Evolutionary conservation across 2,888 invertebrate genomes (phyloP).

Genomic region (Drosophila anceps): DNA sequence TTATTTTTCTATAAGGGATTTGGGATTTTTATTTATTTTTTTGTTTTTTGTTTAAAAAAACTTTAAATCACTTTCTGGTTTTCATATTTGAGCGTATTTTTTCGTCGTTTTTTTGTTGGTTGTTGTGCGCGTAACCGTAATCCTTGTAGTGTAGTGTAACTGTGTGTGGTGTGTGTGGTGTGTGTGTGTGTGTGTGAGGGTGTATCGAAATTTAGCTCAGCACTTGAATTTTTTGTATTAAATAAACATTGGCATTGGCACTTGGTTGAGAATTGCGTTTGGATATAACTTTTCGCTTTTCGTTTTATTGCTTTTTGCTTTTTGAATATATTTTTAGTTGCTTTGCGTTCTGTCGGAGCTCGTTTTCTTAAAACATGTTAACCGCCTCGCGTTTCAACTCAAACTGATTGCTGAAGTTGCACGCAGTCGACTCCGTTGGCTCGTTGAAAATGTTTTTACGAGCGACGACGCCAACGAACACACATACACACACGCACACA

Average conservation of each 20-base stretch:
- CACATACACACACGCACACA: conserved; percentile 32
- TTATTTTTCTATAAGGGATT: conserved; percentile 34
- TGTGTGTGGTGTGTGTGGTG: conserved; percentile 10
- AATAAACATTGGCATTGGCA: conserved; percentile 43
- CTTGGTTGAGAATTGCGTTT: conserved; percentile 42
- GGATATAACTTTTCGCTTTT: conserved; percentile 23
- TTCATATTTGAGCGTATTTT: conserved; percentile 75
- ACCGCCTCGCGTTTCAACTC: conserved; percentile 85
- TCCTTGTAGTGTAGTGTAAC: conserved; percentile 50
- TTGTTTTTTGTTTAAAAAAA: conserved; percentile 43
- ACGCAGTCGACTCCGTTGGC: conserved; percentile 84
- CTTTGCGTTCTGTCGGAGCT: conserved; percentile 67
- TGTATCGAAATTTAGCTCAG: conserved; percentile 38
- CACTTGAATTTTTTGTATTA: conserved; percentile 40
- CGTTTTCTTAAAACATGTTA: conserved; percentile 84
- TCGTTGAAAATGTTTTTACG: conserved; percentile 82
- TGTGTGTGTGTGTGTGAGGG: conserved; percentile 29
- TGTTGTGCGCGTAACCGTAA: conserved; percentile 60
- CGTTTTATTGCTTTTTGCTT: background rate
- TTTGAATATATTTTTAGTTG: conserved; percentile 7
- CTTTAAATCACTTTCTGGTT: conserved; percentile 67
- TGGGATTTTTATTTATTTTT: conserved; percentile 22
- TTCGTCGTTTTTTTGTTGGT: background rate
- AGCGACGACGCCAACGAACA: conserved; percentile 62
- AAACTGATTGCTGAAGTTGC: conserved; percentile 84